Evolutionary conservation across 2,113 vertebrate genomes (phyloP).

Genomic region (Mustela nigripes): DNA sequence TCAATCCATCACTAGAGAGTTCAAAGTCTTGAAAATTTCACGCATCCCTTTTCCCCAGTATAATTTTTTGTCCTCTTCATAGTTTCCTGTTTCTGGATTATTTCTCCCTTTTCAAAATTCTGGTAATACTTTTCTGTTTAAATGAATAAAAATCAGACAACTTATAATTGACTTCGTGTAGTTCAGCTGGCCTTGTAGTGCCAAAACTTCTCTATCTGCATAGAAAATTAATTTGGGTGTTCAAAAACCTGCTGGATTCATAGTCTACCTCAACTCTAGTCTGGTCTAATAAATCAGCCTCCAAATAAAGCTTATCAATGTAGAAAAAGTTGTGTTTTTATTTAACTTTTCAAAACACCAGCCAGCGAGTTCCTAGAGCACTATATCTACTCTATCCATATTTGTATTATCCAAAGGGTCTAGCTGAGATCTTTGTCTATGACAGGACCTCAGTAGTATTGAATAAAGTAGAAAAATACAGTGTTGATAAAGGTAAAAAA

Average conservation of each 20-base stretch:
- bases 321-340: slow-evolving; percentile 4
- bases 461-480: not conserved
- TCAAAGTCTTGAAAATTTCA: slow-evolving; percentile 8
- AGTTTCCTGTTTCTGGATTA: not conserved
- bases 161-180: slow-evolving; percentile 44
- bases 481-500: not conserved
- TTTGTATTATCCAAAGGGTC: not conserved
- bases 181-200: not conserved
- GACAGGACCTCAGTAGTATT: not conserved
- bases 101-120: not conserved
- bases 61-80: not conserved
- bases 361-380: not conserved
- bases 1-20: not conserved
- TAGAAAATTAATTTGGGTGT: slow-evolving; percentile 44
- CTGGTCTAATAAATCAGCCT: slow-evolving; percentile 52
- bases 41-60: not conserved
- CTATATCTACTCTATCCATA: not conserved
- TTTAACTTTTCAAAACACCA: slow-evolving; percentile 26
- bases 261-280: not conserved
- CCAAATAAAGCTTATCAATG: slow-evolving; percentile 20
- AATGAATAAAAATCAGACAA: slow-evolving; percentile 60
- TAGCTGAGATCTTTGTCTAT: not conserved
- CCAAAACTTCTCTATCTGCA: not conserved
- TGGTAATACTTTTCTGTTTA: slow-evolving; percentile 38
- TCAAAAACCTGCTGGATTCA: slow-evolving; percentile 44